Conservation (phyloP, 2,797 vertebrate species). For the Mareca penelope region DNA sequence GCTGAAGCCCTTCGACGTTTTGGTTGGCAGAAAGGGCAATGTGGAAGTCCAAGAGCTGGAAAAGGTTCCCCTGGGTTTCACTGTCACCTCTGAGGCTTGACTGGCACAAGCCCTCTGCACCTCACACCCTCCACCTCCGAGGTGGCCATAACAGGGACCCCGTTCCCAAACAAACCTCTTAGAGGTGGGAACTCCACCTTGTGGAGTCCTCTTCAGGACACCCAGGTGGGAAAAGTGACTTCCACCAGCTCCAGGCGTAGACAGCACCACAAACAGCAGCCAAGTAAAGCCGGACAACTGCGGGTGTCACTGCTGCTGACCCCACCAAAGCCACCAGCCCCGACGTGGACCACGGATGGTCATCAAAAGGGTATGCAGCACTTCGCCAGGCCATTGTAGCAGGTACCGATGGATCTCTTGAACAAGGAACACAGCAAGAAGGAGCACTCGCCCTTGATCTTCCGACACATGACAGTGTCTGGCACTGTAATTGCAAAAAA, state of each 20-base stretch:
- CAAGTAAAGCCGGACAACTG: background rate
- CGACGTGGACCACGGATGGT: accelerated
- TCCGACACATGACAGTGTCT: background rate
- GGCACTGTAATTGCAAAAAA: background rate
- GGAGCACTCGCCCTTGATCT: background rate
- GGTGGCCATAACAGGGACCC: background rate
- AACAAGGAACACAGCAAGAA: constrained; percentile 1
- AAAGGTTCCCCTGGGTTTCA: background rate
- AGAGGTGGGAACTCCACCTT: background rate
- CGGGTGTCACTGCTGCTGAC: background rate
- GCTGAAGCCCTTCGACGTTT: background rate
- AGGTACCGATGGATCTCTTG: background rate
- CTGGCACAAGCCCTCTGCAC: background rate
- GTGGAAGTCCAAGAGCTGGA: background rate
- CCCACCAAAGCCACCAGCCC: background rate
- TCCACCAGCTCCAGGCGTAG: background rate
- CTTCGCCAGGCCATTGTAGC: background rate
- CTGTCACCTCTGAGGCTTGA: background rate
- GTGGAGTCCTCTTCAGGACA: background rate
- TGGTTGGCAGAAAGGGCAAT: background rate
- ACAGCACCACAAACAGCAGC: background rate
- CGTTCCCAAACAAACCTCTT: background rate
- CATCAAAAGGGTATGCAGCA: background rate
- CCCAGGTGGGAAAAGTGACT: background rate
- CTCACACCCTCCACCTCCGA: background rate